Evolutionary conservation across 1,140 invertebrate species (phyloP).

Genomic region (Cotesia glomerata): DNA sequence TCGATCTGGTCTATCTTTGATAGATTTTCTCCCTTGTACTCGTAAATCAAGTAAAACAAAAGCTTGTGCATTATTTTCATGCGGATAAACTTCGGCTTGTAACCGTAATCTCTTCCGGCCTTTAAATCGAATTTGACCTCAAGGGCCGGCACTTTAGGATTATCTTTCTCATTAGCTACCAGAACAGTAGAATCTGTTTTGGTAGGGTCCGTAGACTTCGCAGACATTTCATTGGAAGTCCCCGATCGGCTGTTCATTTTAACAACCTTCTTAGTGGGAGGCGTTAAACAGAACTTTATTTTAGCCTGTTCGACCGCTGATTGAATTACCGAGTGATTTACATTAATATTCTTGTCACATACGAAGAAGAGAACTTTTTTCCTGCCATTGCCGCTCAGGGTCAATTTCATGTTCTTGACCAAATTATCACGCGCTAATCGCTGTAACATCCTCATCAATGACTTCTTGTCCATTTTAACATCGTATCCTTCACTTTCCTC

Average conservation of each 20-base stretch:
- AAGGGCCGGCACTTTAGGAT: neutral
- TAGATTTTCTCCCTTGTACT: slow-evolving; percentile 62
- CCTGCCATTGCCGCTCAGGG: slow-evolving; percentile 60
- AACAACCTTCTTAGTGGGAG: slow-evolving; percentile 17
- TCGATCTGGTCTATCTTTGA: slow-evolving; percentile 55
- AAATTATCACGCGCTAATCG: slow-evolving; percentile 67
- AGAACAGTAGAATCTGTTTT: neutral
- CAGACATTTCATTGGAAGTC: neutral
- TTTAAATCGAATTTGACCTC: slow-evolving; percentile 36
- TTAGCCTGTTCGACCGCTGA: slow-evolving; percentile 70
- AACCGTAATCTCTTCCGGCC: slow-evolving; percentile 60
- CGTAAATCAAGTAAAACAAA: slow-evolving; percentile 74
- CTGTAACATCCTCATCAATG: slow-evolving; percentile 66
- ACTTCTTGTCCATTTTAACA: slow-evolving; percentile 69
- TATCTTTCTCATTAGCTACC: neutral
- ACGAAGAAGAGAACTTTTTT: slow-evolving; percentile 65
- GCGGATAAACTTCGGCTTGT: slow-evolving; percentile 73
- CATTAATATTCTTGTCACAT: slow-evolving; percentile 65
- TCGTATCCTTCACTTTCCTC: slow-evolving; percentile 67
- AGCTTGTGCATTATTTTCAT: slow-evolving; percentile 73
- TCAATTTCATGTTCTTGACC: slow-evolving; percentile 68
- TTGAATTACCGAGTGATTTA: slow-evolving; percentile 65
- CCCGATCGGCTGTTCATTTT: neutral
- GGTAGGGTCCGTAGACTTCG: neutral
- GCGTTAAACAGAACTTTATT: slow-evolving; percentile 65